phyloP scores from a whole-genome alignment of 2,888 invertebrate species.

The Hyposoter dolosus region DNA sequence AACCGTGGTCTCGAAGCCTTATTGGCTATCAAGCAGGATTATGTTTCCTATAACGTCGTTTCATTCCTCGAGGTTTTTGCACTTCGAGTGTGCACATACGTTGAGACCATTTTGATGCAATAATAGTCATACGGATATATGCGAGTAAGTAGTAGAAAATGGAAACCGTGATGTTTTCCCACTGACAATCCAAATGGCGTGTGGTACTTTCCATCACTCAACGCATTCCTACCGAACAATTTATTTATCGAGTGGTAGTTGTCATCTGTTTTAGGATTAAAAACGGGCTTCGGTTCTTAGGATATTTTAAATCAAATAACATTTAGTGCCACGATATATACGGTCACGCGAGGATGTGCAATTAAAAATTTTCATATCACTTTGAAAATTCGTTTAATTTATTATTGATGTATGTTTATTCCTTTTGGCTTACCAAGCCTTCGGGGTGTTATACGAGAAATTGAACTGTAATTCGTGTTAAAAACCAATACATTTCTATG shows the following conservation, averaged over 20 bases:
- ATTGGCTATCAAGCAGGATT: conserved; percentile 63
- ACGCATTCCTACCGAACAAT: not conserved
- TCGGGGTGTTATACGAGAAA: not conserved
- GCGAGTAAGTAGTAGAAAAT: not conserved
- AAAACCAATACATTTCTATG: not conserved
- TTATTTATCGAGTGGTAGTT: not conserved
- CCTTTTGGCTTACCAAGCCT: not conserved
- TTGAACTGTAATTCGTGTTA: conserved; percentile 6
- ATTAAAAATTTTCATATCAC: not conserved
- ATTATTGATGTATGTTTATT: not conserved
- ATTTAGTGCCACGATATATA: not conserved
- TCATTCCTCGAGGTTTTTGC: not conserved
- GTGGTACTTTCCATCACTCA: not conserved
- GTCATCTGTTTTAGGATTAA: not conserved
- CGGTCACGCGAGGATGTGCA: not conserved
- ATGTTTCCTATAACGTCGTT: conserved; percentile 28
- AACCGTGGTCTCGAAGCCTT: conserved; percentile 35
- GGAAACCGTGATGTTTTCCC: not conserved
- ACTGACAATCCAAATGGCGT: not conserved
- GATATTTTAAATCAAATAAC: not conserved
- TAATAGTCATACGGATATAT: not conserved
- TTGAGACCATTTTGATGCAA: not conserved
- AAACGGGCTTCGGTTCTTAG: not conserved
- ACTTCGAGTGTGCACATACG: conserved; percentile 8
- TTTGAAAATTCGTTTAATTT: not conserved